phyloP scores from a whole-genome alignment of 1,140 invertebrate species.

The Ooceraea biroi region DNA sequence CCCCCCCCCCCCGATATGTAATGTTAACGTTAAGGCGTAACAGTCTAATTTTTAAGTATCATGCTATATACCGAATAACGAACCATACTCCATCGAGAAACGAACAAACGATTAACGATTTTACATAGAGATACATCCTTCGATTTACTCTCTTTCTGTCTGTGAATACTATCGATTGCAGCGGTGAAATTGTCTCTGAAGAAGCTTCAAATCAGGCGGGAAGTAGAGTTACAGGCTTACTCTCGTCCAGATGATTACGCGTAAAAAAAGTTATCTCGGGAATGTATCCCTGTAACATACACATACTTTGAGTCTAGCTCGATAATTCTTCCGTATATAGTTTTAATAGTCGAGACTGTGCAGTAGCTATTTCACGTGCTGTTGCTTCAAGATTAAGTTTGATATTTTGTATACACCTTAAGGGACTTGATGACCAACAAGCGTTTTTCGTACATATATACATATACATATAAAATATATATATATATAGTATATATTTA shows the following conservation, averaged over 20 bases:
- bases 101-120: conserved; percentile 62
- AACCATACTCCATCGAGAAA: conserved; percentile 56
- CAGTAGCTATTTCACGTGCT: conserved; percentile 68
- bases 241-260: conserved; percentile 22
- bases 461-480: neutral
- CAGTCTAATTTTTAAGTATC: conserved; percentile 68
- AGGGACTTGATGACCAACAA: conserved; percentile 47
- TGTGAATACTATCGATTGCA: conserved; percentile 61
- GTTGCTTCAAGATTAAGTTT: conserved; percentile 73
- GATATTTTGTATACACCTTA: conserved; percentile 50
- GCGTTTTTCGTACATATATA: conserved; percentile 16
- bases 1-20: conserved; percentile 40
- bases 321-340: conserved; percentile 72
- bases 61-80: conserved; percentile 28
- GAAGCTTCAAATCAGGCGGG: conserved; percentile 44
- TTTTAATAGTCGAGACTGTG: conserved; percentile 75
- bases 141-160: conserved; percentile 74
- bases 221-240: conserved; percentile 65
- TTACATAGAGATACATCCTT: conserved; percentile 51
- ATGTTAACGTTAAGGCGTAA: conserved; percentile 72
- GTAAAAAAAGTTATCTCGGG: conserved; percentile 10
- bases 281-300: conserved; percentile 63
- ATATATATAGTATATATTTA: no score
- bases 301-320: conserved; percentile 48
- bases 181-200: conserved; percentile 37